Percentiles rank a stretch among this genome's conserved stretches.
Conservation (phyloP, 2,888 invertebrate genomes). For the Capitulum mitella region DNA sequence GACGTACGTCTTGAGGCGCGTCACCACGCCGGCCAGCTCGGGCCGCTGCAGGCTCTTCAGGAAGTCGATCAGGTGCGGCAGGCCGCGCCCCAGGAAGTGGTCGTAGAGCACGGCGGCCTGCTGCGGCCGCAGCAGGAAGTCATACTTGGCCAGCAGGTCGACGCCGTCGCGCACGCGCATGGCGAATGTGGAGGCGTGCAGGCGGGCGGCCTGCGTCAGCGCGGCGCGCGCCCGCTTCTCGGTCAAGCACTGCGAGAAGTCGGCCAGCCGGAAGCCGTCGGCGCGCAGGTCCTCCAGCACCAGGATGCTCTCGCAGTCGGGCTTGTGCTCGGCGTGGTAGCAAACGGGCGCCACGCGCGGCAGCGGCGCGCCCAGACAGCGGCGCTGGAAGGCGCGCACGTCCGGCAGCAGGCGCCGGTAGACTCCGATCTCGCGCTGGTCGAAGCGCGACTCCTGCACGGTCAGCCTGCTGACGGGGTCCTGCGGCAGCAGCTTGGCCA, state of each 20-base stretch:
- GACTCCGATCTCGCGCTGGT: conserved; percentile 71
- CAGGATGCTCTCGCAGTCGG: conserved; percentile 57
- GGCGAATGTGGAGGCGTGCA: conserved; percentile 64
- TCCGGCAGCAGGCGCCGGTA: conserved; percentile 54
- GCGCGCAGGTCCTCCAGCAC: conserved; percentile 62
- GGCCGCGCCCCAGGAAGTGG: conserved; percentile 64
- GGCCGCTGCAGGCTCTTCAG: conserved; percentile 47
- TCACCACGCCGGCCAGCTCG: conserved; percentile 27
- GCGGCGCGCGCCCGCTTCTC: conserved; percentile 60
- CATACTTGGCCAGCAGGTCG: conserved; percentile 50
- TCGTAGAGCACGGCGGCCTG: conserved; percentile 72
- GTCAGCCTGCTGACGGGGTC: conserved; percentile 72
- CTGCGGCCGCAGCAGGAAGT: conserved; percentile 68
- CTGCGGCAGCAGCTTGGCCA: conserved; percentile 67
- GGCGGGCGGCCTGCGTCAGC: conserved; percentile 60
- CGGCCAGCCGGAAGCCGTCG: conserved; percentile 55
- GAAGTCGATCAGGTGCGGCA: conserved; percentile 67
- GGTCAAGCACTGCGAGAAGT: conserved; percentile 62
- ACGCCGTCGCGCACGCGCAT: conserved; percentile 48
- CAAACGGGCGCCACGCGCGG: conserved; percentile 56
- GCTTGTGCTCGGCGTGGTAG: conserved; percentile 56
- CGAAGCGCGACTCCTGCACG: conserved; percentile 74
- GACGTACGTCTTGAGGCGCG: conserved; percentile 31
- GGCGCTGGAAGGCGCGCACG: conserved; percentile 42
- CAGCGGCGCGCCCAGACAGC: conserved; percentile 47